Conservation (phyloP, 1,140 invertebrate species). For the Caenorhabditis latens region DNA sequence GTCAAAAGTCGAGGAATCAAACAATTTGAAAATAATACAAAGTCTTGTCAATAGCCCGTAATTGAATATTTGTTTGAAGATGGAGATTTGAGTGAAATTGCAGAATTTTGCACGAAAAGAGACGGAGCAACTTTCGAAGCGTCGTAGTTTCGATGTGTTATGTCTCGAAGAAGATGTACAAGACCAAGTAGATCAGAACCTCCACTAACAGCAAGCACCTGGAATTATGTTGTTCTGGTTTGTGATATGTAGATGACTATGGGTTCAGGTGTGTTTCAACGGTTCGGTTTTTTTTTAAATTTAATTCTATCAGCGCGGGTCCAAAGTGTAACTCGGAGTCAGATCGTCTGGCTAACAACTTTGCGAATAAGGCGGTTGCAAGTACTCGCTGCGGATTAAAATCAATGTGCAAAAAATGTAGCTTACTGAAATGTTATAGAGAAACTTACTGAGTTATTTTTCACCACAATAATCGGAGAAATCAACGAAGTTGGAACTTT, state of each 20-base stretch:
- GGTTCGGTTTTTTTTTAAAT: too few relatives aligned
- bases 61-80: slow-evolving; percentile 28
- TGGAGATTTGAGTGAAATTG: slow-evolving; percentile 30
- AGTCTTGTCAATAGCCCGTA: slow-evolving; percentile 37
- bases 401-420: background rate
- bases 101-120: slow-evolving; percentile 28
- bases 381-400: too few relatives aligned
- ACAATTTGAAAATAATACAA: slow-evolving; percentile 5
- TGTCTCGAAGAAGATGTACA: slow-evolving; percentile 19
- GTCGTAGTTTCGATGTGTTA: slow-evolving; percentile 45
- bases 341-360: too few relatives aligned
- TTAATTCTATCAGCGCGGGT: too few relatives aligned
- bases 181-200: slow-evolving; percentile 27
- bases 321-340: too few relatives aligned
- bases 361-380: too few relatives aligned
- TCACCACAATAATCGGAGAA: slow-evolving; percentile 29
- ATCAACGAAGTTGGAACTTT: slow-evolving; percentile 17
- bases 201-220: slow-evolving; percentile 14
- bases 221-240: background rate
- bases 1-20: slow-evolving; percentile 15
- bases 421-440: background rate
- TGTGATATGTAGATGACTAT: background rate
- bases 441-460: slow-evolving; percentile 23
- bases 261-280: too few relatives aligned
- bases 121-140: slow-evolving; percentile 37